These are phyloP conservation scores for Aleadryas rufinucha DNA, from an alignment of 2,113 vertebrate genomes.

Conservation along the genomic window DNA sequence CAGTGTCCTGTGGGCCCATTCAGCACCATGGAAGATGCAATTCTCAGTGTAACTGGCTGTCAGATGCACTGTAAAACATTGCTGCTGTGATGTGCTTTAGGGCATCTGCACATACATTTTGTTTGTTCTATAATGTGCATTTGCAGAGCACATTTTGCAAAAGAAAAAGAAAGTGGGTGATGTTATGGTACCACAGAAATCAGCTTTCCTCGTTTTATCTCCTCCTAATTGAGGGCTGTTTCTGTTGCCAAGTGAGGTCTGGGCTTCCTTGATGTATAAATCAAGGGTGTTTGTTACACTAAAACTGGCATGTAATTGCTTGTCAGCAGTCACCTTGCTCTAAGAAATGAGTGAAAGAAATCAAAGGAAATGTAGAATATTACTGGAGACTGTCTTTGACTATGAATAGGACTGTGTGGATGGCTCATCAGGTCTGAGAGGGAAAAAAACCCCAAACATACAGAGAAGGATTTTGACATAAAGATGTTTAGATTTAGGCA, in stretches of 20 bases:
- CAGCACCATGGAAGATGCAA: background rate
- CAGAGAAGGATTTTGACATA: background rate
- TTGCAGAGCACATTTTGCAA: background rate
- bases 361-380: background rate
- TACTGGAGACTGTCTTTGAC: background rate
- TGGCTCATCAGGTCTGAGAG: background rate
- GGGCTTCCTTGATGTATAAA: conserved; percentile 11
- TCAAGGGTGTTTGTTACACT: background rate
- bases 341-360: background rate
- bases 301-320: background rate
- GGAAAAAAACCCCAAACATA: background rate
- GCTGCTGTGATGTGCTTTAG: background rate
- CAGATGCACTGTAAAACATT: background rate
- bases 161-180: background rate
- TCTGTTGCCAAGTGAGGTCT: conserved; percentile 26
- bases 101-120: background rate
- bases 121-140: rapidly evolving
- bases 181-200: background rate
- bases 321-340: conserved; percentile 12
- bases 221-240: background rate
- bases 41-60: background rate
- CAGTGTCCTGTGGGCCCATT: background rate
- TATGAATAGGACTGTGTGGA: background rate
- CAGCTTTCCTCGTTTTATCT: background rate
- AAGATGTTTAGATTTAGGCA: background rate